Conservation (phyloP, 1,140 invertebrate genomes). For the Ylistrum balloti region DNA sequence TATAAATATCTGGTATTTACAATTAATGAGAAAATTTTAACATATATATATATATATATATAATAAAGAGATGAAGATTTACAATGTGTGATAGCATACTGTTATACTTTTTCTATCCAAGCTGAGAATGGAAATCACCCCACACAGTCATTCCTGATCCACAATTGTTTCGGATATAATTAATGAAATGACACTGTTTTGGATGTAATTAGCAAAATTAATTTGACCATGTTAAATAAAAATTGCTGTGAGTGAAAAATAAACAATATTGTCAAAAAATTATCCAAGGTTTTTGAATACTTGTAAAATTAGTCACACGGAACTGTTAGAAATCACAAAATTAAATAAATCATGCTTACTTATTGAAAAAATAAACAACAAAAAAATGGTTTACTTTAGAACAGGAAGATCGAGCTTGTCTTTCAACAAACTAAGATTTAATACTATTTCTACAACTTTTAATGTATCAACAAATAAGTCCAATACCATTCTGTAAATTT, state of each 20-base stretch:
- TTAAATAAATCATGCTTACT: not conserved
- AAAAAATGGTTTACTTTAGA: too few species aligned
- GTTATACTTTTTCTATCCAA: not conserved
- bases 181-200: not conserved
- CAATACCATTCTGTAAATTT: not conserved
- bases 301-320: too few species aligned
- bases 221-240: too few species aligned
- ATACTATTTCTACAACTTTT: not conserved
- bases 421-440: not conserved
- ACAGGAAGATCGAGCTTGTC: not conserved
- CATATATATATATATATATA: not conserved
- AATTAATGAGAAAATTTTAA: not conserved
- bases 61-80: not conserved
- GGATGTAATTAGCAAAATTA: too few species aligned
- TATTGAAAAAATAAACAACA: too few species aligned
- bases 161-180: not conserved
- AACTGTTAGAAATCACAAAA: not conserved
- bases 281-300: not conserved
- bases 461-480: not conserved
- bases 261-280: constrained; percentile 9
- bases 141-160: not conserved
- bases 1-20: constrained; percentile 40
- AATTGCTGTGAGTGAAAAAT: too few species aligned
- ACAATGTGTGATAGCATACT: not conserved
- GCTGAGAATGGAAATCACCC: not conserved